A percentile compares a stretch with the other conserved stretches of the same genome.
Conservation (phyloP, 2,797 vertebrate genomes). For the Tympanoctomys barrerae region DNA sequence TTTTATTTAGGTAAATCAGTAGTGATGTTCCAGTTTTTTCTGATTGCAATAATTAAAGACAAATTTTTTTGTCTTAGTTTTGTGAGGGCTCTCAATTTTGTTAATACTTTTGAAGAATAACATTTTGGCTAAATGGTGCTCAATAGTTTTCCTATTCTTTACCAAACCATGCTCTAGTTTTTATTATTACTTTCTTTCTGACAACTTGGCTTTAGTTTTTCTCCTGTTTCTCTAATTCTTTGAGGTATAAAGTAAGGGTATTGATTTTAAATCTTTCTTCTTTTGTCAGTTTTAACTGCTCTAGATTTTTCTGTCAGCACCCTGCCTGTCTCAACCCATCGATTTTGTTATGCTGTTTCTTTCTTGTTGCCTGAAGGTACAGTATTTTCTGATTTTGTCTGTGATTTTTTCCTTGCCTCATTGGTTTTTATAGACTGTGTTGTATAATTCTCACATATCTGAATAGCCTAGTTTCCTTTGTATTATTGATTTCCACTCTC, state of each 20-base stretch:
- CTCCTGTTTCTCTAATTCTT: not conserved
- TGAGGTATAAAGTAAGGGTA: not conserved
- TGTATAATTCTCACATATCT: not conserved
- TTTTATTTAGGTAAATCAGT: not conserved
- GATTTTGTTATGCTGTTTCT: not conserved
- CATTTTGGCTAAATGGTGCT: not conserved
- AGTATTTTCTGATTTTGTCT: not conserved
- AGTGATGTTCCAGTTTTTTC: not conserved
- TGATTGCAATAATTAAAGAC: not conserved
- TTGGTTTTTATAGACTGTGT: not conserved
- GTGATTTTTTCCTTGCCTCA: not conserved
- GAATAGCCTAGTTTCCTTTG: not conserved
- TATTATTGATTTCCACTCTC: not conserved
- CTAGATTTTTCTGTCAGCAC: not conserved
- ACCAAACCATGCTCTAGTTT: not conserved
- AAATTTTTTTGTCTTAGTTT: not conserved
- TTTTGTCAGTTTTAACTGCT: not conserved
- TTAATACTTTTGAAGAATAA: not conserved
- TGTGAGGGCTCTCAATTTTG: not conserved
- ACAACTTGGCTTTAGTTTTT: not conserved
- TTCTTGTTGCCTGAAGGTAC: not conserved
- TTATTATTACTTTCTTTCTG: not conserved
- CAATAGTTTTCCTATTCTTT: not conserved
- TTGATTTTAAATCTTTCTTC: not conserved
- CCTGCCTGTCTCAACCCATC: not conserved